A percentile compares a stretch with the other conserved stretches of the same genome.
Evolutionary conservation across 2,888 invertebrate species (phyloP).

Genomic region (Plagodis dolabraria): DNA sequence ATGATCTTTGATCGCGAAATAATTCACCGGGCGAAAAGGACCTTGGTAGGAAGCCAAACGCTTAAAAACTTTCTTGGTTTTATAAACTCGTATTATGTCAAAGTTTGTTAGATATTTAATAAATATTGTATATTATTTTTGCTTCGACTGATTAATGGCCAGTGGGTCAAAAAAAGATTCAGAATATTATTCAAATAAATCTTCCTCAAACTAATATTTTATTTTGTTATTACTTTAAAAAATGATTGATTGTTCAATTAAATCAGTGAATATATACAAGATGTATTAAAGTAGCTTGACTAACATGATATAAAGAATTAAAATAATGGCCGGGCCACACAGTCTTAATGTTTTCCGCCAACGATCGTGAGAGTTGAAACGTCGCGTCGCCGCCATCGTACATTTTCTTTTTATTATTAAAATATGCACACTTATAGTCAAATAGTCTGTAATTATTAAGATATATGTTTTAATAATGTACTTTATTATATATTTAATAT

Average conservation of each 20-base stretch:
- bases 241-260: slow-evolving; percentile 17
- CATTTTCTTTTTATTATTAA: slow-evolving; percentile 45
- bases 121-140: slow-evolving; percentile 6
- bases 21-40: slow-evolving; percentile 14
- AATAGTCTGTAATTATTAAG: slow-evolving; percentile 48
- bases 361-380: slow-evolving; percentile 35
- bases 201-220: slow-evolving; percentile 6
- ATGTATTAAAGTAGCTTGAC: slow-evolving; percentile 34
- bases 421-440: slow-evolving; percentile 42
- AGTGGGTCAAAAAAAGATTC: neutral
- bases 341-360: slow-evolving; percentile 53
- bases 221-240: neutral
- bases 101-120: neutral
- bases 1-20: slow-evolving; percentile 17
- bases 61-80: slow-evolving; percentile 5
- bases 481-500: slow-evolving; percentile 16
- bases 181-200: neutral
- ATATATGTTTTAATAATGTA: slow-evolving; percentile 44
- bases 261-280: slow-evolving; percentile 30
- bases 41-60: slow-evolving; percentile 22
- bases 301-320: slow-evolving; percentile 32
- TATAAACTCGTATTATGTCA: neutral
- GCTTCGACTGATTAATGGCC: slow-evolving; percentile 7
- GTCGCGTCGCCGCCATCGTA: slow-evolving; percentile 40
- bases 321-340: slow-evolving; percentile 37